Evolutionary conservation across 2,888 invertebrate species (phyloP), one percentile per base, ranked within the genome.

Genomic region (Epirrhoe alternata): DNA sequence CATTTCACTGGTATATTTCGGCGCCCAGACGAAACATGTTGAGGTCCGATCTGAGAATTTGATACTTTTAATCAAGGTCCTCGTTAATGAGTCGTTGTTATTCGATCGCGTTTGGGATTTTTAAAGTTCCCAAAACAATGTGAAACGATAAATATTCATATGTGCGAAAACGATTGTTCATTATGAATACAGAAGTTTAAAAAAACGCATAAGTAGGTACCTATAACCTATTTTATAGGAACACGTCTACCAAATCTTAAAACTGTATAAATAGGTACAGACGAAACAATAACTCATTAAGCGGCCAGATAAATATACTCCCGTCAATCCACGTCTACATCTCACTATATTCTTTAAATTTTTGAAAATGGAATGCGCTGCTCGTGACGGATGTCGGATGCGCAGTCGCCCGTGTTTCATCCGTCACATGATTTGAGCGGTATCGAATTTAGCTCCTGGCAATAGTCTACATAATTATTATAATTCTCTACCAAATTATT

Each of bases 1-100:
- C 85, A 89, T 88, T 42, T 86, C 90, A 75, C 77, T 77, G 80
- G 82, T 81, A 79, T 90, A 89, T 90, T 90, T 89, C 89, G 90
- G 87, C 90, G 24, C 24, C 74, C 68, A 92, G 92, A 92, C 92
- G 81, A 83, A 91, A 90, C 89, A 82, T 76, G 70, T 68, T 67
- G 72, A 70, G 77, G 77, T 74, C 71, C 64, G 75, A 68, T 66
- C 49, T 59, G 38, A 8, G 65, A 70, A 70, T 68, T 59, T 72
- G 75, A 77, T 71, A 69, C 81, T 77, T 77, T 74, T 78, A 76
- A 85, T 83, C 79, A 80, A 82, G 77, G 79, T 58, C 63, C n/a
- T 52, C 16, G 58, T 66, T 59, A 60, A 65, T 55, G 65, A 57
- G 66, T 35, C 57, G 58, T 65, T 66, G 66, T 64, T 62, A 67